Evolutionary conservation across 2,797 vertebrate genomes (phyloP).

Genomic region (Miichthys miiuy): DNA sequence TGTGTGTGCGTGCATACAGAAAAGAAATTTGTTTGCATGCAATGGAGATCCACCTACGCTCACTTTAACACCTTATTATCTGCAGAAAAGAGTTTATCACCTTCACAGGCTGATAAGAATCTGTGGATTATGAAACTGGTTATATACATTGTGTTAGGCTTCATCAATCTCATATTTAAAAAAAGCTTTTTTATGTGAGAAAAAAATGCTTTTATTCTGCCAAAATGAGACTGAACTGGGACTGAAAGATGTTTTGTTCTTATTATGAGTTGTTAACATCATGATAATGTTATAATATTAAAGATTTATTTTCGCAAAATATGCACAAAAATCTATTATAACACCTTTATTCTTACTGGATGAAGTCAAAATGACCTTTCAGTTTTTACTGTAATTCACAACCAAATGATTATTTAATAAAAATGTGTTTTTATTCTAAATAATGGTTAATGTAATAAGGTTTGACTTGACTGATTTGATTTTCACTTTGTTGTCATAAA

Average conservation of each 20-base stretch:
- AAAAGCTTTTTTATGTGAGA: neutral
- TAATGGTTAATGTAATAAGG: too few species aligned
- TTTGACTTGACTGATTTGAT: too few species aligned
- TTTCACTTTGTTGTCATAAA: too few species aligned
- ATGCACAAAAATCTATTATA: too few species aligned
- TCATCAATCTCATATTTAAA: neutral
- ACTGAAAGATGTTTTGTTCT: neutral
- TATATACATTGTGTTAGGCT: neutral
- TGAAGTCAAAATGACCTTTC: too few species aligned
- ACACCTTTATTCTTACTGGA: too few species aligned
- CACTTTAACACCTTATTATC: conserved; percentile 53
- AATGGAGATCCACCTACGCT: conserved; percentile 53
- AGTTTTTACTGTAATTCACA: too few species aligned
- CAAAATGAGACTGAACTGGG: neutral
- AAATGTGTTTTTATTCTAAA: too few species aligned
- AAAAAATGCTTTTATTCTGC: neutral
- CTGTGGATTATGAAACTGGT: conserved; percentile 35
- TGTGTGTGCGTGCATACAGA: conserved; percentile 6
- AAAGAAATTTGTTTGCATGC: conserved; percentile 41
- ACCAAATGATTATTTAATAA: too few species aligned
- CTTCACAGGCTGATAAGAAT: conserved; percentile 31
- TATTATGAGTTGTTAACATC: neutral
- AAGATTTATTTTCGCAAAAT: too few species aligned
- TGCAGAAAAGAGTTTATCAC: conserved; percentile 56
- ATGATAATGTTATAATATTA: too few species aligned